These are phyloP conservation scores for Ischnura elegans DNA, from an alignment of 2,888 invertebrate genomes.

Conservation along the genomic window DNA sequence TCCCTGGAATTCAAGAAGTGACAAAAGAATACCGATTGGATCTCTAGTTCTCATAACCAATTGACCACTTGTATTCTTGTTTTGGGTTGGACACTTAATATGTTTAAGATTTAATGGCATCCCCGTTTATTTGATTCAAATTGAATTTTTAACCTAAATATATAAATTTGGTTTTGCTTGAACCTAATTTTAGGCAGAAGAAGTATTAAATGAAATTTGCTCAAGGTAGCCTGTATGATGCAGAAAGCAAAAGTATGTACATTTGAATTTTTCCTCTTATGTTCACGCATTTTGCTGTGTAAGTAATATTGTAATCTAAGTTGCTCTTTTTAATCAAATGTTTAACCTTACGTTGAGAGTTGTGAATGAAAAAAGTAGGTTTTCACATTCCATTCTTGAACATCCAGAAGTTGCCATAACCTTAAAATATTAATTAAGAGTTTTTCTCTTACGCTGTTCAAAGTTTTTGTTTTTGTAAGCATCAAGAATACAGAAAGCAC, in stretches of 20 bases:
- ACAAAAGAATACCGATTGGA: background rate
- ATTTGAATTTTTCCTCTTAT: background rate
- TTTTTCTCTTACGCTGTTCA: slow-evolving; percentile 6
- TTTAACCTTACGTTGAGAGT: background rate
- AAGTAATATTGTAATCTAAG: background rate
- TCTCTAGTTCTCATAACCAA: slow-evolving; percentile 48
- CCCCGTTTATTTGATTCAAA: slow-evolving; percentile 29
- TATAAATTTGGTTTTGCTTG: slow-evolving; percentile 14
- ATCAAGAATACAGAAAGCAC: background rate
- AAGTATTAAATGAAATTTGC: slow-evolving; percentile 9
- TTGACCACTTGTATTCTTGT: slow-evolving; percentile 56
- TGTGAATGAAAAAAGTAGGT: slow-evolving; percentile 1
- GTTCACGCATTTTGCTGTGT: background rate
- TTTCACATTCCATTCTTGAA: slow-evolving; percentile 49
- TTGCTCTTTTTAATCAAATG: background rate
- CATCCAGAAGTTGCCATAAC: background rate
- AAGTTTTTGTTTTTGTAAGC: background rate
- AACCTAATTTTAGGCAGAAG: background rate
- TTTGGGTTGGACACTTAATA: slow-evolving; percentile 44
- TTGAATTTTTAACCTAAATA: slow-evolving; percentile 31
- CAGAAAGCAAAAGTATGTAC: slow-evolving; percentile 18
- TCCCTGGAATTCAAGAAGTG: slow-evolving; percentile 81
- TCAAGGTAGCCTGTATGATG: slow-evolving; percentile 16
- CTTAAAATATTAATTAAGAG: background rate
- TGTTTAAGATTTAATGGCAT: slow-evolving; percentile 22